A percentile compares a stretch with the other conserved stretches of the same genome.
Conservation (phyloP, 2,113 vertebrate species). For the Melanocharis versteri region DNA sequence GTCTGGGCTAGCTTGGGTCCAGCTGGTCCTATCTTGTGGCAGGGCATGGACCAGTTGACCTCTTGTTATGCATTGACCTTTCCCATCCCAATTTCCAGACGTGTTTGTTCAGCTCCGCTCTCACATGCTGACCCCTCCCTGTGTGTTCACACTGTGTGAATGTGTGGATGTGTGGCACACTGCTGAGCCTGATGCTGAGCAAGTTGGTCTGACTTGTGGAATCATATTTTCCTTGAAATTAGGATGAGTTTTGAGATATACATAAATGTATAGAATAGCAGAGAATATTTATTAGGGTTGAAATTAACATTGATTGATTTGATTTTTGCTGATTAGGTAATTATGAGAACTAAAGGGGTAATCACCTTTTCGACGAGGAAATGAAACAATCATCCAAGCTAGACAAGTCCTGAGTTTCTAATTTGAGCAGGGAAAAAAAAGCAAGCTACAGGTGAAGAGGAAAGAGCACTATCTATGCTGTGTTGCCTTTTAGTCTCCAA, state of each 20-base stretch:
- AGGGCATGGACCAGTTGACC: not conserved
- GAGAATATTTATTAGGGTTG: conserved; percentile 64
- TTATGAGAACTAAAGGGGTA: conserved; percentile 60
- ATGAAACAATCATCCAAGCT: conserved; percentile 45
- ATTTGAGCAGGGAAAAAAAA: not conserved
- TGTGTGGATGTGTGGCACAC: not conserved
- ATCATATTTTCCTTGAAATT: conserved; percentile 19
- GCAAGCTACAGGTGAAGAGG: not conserved
- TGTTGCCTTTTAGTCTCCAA: not conserved
- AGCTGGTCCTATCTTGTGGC: not conserved
- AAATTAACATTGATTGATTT: conserved; percentile 64
- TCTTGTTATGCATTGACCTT: not conserved
- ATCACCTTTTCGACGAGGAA: conserved; percentile 55
- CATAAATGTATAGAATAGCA: conserved; percentile 52
- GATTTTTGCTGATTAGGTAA: conserved; percentile 69
- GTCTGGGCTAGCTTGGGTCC: not conserved
- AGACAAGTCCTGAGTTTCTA: conserved; percentile 54
- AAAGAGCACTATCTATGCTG: not conserved
- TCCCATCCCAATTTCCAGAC: not conserved
- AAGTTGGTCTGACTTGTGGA: not conserved
- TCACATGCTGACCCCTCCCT: not conserved
- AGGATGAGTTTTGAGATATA: conserved; percentile 23
- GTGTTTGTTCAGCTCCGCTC: not conserved
- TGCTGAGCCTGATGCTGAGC: not conserved
- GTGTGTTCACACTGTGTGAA: not conserved